phyloP scores from a whole-genome alignment of 2,888 invertebrate species.

The Plagodis dolabraria region DNA sequence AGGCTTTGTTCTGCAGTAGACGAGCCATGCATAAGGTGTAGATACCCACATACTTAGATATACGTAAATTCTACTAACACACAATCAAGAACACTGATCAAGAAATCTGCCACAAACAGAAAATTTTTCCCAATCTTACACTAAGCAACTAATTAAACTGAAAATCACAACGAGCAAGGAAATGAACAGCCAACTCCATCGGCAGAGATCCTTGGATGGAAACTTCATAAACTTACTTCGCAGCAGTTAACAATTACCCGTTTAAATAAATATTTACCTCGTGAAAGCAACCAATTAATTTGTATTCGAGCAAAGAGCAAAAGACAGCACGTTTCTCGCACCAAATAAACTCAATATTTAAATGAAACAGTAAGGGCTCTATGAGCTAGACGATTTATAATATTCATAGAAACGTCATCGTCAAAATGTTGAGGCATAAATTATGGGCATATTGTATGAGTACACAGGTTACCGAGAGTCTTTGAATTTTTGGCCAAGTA shows the following conservation, averaged over 20 bases:
- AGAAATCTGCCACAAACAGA: too few relatives aligned
- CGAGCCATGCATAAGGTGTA: too few relatives aligned
- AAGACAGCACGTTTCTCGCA: conserved; percentile 23
- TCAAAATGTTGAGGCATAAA: too few relatives aligned
- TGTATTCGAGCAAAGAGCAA: conserved; percentile 27
- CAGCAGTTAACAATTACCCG: conserved; percentile 21
- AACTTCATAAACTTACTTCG: conserved; percentile 25
- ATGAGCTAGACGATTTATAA: too few relatives aligned
- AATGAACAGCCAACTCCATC: conserved; percentile 6
- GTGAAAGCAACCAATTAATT: conserved; percentile 29
- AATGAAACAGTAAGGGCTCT: conserved; percentile 10
- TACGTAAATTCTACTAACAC: too few relatives aligned
- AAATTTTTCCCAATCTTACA: background rate
- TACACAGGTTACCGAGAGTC: too few relatives aligned
- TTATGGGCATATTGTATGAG: too few relatives aligned
- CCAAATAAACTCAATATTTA: conserved; percentile 14
- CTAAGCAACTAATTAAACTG: conserved; percentile 13
- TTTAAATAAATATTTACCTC: conserved; percentile 27
- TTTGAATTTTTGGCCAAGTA: too few relatives aligned
- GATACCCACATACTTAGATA: too few relatives aligned
- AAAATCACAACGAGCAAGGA: conserved; percentile 9
- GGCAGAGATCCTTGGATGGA: conserved; percentile 3
- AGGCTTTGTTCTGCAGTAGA: too few relatives aligned
- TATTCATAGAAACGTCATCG: too few relatives aligned
- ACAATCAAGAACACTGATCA: too few relatives aligned